Conservation (phyloP, 2,797 vertebrate species). For the Arnoldichthys spilopterus region DNA sequence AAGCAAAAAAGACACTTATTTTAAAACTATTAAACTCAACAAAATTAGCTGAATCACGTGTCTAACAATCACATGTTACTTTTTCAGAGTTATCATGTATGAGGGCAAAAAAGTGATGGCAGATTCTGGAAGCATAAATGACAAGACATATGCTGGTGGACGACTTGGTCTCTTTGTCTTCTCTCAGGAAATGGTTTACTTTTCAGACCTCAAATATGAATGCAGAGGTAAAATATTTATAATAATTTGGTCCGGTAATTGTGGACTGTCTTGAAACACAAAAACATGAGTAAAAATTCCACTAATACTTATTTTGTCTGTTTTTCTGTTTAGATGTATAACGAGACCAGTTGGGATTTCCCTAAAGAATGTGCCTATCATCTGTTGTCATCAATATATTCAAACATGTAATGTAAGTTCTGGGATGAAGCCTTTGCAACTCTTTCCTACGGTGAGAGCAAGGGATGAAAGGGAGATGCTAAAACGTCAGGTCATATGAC, state of each 20-base stretch:
- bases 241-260: too few relatives aligned
- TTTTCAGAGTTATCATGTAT: slow-evolving; percentile 93
- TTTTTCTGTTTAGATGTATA: slow-evolving; percentile 86
- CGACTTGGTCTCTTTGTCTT: slow-evolving; percentile 96
- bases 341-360: slow-evolving; percentile 73
- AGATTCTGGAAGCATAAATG: slow-evolving; percentile 94
- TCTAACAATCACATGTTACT: slow-evolving; percentile 16
- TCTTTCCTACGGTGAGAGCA: slow-evolving; percentile 80
- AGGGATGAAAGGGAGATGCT: slow-evolving; percentile 74
- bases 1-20: neutral
- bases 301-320: slow-evolving; percentile 34
- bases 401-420: slow-evolving; percentile 66
- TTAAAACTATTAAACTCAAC: neutral
- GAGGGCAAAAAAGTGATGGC: slow-evolving; percentile 99
- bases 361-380: slow-evolving; percentile 80
- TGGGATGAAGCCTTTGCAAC: slow-evolving; percentile 80
- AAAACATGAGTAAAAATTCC: neutral
- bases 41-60: neutral
- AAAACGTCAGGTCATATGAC: slow-evolving; percentile 75
- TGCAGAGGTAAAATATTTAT: slow-evolving; percentile 86
- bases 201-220: slow-evolving; percentile 99
- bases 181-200: slow-evolving; percentile 99
- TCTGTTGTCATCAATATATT: slow-evolving; percentile 46
- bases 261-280: too few relatives aligned
- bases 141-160: slow-evolving; percentile 96